Conservation (phyloP, 2,888 invertebrate genomes). For the Protodeltote pygarga region DNA sequence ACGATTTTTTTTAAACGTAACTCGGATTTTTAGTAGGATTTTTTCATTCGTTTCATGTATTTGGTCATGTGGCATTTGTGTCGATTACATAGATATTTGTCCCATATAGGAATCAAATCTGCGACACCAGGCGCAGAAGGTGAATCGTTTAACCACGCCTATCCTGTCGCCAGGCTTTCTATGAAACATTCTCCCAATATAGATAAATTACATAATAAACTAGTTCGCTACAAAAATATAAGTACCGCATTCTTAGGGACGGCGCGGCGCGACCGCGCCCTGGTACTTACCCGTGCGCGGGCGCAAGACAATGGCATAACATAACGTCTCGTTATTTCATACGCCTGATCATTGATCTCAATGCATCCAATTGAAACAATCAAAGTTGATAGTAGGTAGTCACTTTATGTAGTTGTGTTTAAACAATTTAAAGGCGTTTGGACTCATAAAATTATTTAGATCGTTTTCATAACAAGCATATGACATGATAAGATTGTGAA, state of each 20-base stretch:
- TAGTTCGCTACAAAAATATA: slow-evolving; percentile 27
- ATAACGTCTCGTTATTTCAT: slow-evolving; percentile 23
- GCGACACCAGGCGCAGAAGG: no score
- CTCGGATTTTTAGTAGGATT: neutral
- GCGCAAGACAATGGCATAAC: neutral
- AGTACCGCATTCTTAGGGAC: slow-evolving; percentile 33
- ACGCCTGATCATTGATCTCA: slow-evolving; percentile 49
- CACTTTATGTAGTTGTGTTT: neutral
- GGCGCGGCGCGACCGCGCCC: no score
- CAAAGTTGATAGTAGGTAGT: slow-evolving; percentile 33
- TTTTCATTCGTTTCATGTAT: no score
- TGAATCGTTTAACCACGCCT: no score
- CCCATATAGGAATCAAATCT: no score
- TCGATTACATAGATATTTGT: no score
- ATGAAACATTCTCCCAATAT: slow-evolving; percentile 11
- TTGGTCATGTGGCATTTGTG: no score
- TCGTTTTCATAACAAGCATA: no score
- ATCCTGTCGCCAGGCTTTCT: neutral
- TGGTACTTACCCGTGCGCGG: no score
- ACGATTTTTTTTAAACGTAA: neutral
- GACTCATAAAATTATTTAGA: no score
- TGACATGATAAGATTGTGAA: no score
- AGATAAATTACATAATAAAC: slow-evolving; percentile 23
- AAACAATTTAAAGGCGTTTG: slow-evolving; percentile 6
- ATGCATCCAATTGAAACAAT: slow-evolving; percentile 66